Evolutionary conservation across 2,797 vertebrate species (phyloP).

Genomic region (Okamejei kenojei): DNA sequence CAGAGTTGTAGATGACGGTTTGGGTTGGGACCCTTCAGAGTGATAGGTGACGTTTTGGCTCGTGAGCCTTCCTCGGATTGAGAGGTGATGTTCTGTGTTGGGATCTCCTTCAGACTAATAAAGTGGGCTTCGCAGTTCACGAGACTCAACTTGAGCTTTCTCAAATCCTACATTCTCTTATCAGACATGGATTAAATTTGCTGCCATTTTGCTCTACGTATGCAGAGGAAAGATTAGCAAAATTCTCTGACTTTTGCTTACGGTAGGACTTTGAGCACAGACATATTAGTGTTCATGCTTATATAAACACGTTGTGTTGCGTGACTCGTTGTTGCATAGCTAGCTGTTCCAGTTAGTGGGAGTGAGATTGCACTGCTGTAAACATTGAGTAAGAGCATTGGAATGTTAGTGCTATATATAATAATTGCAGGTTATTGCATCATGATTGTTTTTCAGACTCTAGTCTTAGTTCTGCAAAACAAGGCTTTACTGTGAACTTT

Average conservation of each 20-base stretch:
- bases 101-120: not conserved
- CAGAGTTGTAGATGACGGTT: too few species aligned
- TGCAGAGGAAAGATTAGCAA: not conserved
- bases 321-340: constrained; percentile 69
- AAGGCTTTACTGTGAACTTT: constrained; percentile 39
- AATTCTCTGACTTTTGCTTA: not conserved
- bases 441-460: constrained; percentile 49
- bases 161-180: not conserved
- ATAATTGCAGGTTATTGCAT: constrained; percentile 83
- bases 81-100: too few species aligned
- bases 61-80: too few species aligned
- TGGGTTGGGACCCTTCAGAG: too few species aligned
- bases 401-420: constrained; percentile 88
- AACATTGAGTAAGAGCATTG: constrained; percentile 81
- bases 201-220: not conserved
- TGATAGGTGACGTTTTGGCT: too few species aligned
- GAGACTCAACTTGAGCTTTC: too few species aligned
- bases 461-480: constrained; percentile 44
- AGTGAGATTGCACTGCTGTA: constrained; percentile 67
- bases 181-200: not conserved
- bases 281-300: not conserved
- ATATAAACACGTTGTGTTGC: constrained; percentile 51
- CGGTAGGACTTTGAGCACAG: not conserved
- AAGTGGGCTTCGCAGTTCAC: not conserved
- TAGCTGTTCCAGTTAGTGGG: constrained; percentile 69